Conservation (phyloP, 2,888 invertebrate species). For the Drosophila monieri region DNA sequence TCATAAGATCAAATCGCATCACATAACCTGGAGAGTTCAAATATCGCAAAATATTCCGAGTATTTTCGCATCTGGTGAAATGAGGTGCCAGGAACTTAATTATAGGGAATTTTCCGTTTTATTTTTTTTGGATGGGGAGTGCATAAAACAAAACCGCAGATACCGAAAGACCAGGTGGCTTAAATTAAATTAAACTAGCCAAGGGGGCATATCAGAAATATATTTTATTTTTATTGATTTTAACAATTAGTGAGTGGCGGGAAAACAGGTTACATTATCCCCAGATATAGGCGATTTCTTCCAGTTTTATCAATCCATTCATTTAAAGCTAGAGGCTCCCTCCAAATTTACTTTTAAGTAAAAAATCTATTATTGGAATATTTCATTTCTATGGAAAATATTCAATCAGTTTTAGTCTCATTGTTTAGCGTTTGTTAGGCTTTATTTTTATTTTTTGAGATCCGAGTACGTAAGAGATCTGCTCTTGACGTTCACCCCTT, state of each 20-base stretch:
- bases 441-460: background rate
- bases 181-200: slow-evolving; percentile 11
- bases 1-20: slow-evolving; percentile 9
- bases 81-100: slow-evolving; percentile 19
- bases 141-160: slow-evolving; percentile 24
- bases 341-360: background rate
- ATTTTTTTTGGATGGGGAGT: background rate
- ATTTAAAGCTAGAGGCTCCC: background rate
- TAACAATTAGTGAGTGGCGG: slow-evolving; percentile 22
- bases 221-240: slow-evolving; percentile 18
- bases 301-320: background rate
- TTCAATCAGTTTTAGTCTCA: slow-evolving; percentile 6
- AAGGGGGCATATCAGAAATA: background rate
- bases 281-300: slow-evolving; percentile 17
- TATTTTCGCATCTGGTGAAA: slow-evolving; percentile 22
- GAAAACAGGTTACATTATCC: slow-evolving; percentile 36
- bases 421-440: slow-evolving; percentile 12
- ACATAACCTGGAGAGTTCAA: background rate
- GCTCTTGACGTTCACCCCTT: background rate
- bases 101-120: slow-evolving; percentile 18
- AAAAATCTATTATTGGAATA: slow-evolving; percentile 10
- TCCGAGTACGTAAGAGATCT: slow-evolving; percentile 25
- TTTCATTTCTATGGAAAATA: slow-evolving; percentile 11
- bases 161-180: slow-evolving; percentile 13
- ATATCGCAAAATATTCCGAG: slow-evolving; percentile 1